Percentiles rank a stretch among this genome's conserved stretches.
Evolutionary conservation across 2,113 vertebrate genomes (phyloP).

Genomic region (Oreotragus oreotragus): DNA sequence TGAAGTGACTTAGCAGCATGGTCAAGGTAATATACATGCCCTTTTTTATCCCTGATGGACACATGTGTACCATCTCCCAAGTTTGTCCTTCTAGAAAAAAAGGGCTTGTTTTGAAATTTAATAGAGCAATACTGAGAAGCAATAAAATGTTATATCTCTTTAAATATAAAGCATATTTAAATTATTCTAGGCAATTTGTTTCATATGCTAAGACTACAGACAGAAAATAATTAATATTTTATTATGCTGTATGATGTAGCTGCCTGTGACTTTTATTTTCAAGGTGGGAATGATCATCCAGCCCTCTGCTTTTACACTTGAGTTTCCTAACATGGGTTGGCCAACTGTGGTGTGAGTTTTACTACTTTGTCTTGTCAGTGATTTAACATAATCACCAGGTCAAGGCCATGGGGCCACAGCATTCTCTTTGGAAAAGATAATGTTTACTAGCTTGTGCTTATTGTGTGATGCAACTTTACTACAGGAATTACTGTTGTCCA

Average conservation of each 20-base stretch:
- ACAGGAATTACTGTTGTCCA: background rate
- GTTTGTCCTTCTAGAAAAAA: background rate
- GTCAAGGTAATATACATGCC: background rate
- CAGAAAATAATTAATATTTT: slow-evolving; percentile 14
- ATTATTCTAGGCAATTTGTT: background rate
- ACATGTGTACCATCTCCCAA: background rate
- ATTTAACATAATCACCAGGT: slow-evolving; percentile 27
- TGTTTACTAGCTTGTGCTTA: background rate
- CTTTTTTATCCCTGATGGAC: background rate
- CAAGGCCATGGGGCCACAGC: background rate
- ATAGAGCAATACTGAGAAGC: background rate
- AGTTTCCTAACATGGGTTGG: background rate
- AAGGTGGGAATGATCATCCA: background rate
- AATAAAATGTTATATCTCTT: slow-evolving; percentile 21
- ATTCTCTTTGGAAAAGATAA: background rate
- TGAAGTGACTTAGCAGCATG: background rate
- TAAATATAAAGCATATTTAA: background rate
- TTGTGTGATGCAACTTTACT: background rate
- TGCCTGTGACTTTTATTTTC: background rate
- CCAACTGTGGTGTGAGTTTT: background rate
- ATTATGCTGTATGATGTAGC: background rate
- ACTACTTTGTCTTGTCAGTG: slow-evolving; percentile 43
- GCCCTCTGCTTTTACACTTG: slow-evolving; percentile 5
- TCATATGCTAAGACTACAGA: background rate
- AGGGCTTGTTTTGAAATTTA: slow-evolving; percentile 9